Conservation (phyloP, 2,113 vertebrate species). For the Serinus canaria region DNA sequence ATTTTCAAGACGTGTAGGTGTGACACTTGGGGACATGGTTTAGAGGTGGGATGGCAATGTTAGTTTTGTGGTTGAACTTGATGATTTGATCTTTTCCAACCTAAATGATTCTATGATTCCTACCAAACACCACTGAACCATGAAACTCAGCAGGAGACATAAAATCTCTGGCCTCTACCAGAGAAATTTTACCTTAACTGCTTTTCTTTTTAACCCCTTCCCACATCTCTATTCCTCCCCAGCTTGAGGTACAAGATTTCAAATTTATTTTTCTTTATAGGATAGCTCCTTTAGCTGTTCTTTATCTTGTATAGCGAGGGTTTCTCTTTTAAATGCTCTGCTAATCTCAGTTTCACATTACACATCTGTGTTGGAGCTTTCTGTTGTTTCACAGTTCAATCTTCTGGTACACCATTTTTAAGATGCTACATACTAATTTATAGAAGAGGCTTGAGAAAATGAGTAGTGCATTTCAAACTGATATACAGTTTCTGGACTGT, state of each 20-base stretch:
- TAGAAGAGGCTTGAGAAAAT: slow-evolving; percentile 29
- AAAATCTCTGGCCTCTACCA: not conserved
- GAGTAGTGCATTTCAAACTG: not conserved
- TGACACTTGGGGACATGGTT: not conserved
- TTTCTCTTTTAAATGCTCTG: not conserved
- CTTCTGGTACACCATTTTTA: not conserved
- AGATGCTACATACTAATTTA: not conserved
- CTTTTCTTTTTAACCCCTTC: not conserved
- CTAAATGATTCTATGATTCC: not conserved
- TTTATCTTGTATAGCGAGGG: not conserved
- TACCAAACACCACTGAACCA: not conserved
- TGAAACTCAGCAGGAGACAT: not conserved
- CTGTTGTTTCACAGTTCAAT: not conserved
- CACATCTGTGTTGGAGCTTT: not conserved
- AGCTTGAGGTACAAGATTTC: not conserved
- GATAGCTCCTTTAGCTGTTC: not conserved
- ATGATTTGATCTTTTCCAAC: not conserved
- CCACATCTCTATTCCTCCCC: not conserved
- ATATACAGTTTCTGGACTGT: not conserved
- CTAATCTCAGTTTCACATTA: not conserved
- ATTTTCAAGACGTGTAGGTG: fast-evolving
- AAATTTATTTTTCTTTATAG: not conserved
- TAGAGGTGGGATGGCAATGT: not conserved
- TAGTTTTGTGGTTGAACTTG: not conserved
- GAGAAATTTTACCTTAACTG: not conserved